Base-by-base conservation (phyloP, 2,888 invertebrate species). In the Lissonota sp. region DNA sequence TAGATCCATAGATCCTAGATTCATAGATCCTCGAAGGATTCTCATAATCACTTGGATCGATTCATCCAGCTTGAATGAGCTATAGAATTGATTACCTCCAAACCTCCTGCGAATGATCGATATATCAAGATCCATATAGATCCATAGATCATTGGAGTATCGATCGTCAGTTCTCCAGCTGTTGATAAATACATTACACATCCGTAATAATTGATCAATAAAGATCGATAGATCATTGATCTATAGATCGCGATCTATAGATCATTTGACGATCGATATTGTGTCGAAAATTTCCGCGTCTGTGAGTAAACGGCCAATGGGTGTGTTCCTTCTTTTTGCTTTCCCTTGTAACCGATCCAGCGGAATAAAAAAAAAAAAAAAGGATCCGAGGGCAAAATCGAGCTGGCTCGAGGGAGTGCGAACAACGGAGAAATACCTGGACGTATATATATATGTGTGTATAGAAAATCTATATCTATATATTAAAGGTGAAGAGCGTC, bases 271-370 rank as follows among this genome's bases (percentile, higher is more conserved):
- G 51, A 51, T 51, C 51, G 51, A n/a, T 8, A 2, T 49, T 12
- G 49, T 51, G 14, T 12, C 6, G 40, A 67, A 55, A 44, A 14
- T 12, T 14, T 58, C 51, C 6, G 37, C 16, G 10, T 60, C 16
- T 5, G 10, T 5, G 5, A 5, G 16, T 6, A 37, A 39, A 6
- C 40, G 16, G 39, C 14, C 39, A 4, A 37, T 37, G 5, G 12
- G 10, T 5, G 39, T 16, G 8, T 7, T 14, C 55, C 53, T 42
- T 14, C 66, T 44, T 16, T 64, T 40, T 46, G 12, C 42, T 81
- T 64, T 73, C 69, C 55, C n/a, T 58, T 57, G 49, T 75, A 70
- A 58, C 69, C 78, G 78, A 82, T 75, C 74, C 74, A 74, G 63
- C 53, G 72, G 72, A 72, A 75, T 51, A 40, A 53, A 53, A 12